phyloP scores from a whole-genome alignment of 2,888 invertebrate species.

The Hetaerina titia region DNA sequence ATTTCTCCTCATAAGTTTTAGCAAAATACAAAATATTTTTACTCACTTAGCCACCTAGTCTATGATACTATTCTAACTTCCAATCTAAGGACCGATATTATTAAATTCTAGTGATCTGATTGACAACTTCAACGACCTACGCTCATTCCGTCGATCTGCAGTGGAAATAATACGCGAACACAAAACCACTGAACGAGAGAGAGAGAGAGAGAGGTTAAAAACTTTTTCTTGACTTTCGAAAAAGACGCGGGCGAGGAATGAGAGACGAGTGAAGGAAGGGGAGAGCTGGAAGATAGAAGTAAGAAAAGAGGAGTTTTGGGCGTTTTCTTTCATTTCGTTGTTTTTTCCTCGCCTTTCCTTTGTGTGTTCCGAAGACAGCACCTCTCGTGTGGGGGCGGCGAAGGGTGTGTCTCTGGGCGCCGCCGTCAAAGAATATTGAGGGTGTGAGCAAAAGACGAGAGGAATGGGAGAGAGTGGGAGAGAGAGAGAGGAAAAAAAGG shows the following conservation, averaged over 20 bases:
- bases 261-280: not conserved
- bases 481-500: not conserved
- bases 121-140: no score
- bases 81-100: no score
- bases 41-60: no score
- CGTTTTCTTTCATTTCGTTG: not conserved
- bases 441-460: constrained; percentile 1
- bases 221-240: not conserved
- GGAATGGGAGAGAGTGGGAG: not conserved
- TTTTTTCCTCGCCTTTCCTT: constrained; percentile 50
- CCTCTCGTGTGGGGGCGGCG: constrained; percentile 40
- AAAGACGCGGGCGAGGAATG: not conserved
- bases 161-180: no score
- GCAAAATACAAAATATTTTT: no score
- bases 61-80: no score
- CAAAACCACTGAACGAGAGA: no score
- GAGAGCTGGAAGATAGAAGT: not conserved
- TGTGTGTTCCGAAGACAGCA: constrained; percentile 47
- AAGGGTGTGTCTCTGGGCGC: constrained; percentile 50
- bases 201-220: no score
- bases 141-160: no score
- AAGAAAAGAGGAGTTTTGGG: not conserved
- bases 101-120: no score
- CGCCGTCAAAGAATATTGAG: constrained; percentile 46
- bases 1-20: no score